Base-by-base conservation (phyloP, 2,888 invertebrate genomes). In the Patella ulyssiponensis region DNA sequence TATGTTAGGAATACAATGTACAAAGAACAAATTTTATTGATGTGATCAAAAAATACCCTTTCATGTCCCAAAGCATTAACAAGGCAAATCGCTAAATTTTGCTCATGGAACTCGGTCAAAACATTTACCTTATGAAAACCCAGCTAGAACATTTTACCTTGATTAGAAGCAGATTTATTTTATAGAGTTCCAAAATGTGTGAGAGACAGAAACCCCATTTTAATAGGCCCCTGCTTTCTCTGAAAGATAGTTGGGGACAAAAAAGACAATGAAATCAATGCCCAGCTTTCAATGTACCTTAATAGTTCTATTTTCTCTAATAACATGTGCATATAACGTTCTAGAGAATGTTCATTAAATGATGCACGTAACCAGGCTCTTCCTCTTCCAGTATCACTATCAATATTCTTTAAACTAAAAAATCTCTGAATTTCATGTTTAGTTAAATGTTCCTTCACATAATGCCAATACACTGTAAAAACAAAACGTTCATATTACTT, bases 271-370 rank as follows among this genome's bases (percentile, higher is more conserved):
- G 44, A 44, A 44, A 44, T 9, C 44, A 9, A 4, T 44, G 44
- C 44, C 44, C n/a, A 73, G 12, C 14, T 51, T 11, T 27, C n/a
- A 33, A 58, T 76, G 76, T 79, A 88, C 89, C 93, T 92, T 70
- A 96, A 91, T 54, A 94, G 92, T 53, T 93, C 93, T 20, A 87
- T 86, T 90, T 95, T 95, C 82, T 94, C 94, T 69, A 96, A 92
- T 92, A 96, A 94, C 87, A 94, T 95, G 85, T 95, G 94, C 85
- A 96, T 93, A 92, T 96, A 92, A 77, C 92, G 84, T 84, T 97
- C 96, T 71, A 98, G 93, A 0, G 97, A 96, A 86, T 96, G 94
- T 91, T 98, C 98, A 93, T 98, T 98, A 44, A 98, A 93, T 4
- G 96, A 94, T 23, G 97, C 95, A 82, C 98, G 93, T 52, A 98